Base-by-base conservation (phyloP, 2,113 vertebrate species). In the Notiomystis cincta region DNA sequence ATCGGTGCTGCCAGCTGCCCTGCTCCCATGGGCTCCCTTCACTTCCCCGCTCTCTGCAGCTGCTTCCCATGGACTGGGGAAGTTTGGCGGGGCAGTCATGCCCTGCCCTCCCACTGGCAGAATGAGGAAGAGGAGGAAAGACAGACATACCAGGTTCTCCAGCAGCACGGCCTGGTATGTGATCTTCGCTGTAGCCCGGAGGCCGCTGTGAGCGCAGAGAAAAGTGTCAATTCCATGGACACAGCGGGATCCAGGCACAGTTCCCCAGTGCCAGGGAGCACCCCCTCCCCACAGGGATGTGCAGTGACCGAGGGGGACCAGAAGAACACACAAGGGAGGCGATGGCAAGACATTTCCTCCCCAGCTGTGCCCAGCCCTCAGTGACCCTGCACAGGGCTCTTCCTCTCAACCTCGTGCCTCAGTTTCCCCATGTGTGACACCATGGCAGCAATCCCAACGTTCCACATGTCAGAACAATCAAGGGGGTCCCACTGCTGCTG, bases 111-210 rank as follows among this genome's bases (percentile, higher is more conserved):
- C 17, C 48, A 8, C 15, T 24, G 17, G 24, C 20, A 56, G 5
- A 61, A 19, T 33, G 25, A 70, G 9, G 38, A 64, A 21, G 19
- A 70, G 31, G 13, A 70, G 9, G 23, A 62, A 25, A 57, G 7
- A 16, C 7, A 22, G 33, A 79, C 98, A 25, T 97, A 99, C 98
- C 96, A 99, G 96, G 97, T 99, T 99, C 80, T 99, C 98, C 67
- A 98, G 98, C 82, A 99, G 97, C 77, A 98, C 98, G 0, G 98
- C 98, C 96, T 98, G 98, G n/a, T 98, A 99, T 0, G 99, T 99
- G 97, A 99, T 99, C 97, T 98, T 99, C 0, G 99, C 99, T 0
- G 98, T 99, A 6, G 98, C 99, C 73, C 96, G 98, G 28, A 99
- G 98, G 21, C 99, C 99, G 85, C 99, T 99, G 97, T 1, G 30